Conservation (phyloP, 2,888 invertebrate species). For the Cyclophora albipunctata region DNA sequence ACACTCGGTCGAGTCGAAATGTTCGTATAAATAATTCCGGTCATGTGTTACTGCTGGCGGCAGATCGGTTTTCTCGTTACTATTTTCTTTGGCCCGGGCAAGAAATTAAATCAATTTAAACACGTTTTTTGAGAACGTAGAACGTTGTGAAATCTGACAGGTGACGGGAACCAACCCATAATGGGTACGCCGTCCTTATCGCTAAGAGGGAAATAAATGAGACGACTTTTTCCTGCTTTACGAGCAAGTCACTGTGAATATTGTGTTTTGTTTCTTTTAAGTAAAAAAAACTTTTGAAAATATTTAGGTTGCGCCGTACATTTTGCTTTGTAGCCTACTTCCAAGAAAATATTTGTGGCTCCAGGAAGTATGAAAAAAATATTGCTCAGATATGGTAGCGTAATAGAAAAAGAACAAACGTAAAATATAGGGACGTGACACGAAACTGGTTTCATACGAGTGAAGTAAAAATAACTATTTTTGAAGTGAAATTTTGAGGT, state of each 20-base stretch:
- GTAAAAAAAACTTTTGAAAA: conserved; percentile 25
- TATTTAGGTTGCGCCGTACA: conserved; percentile 15
- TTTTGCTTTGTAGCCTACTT: conserved; percentile 13
- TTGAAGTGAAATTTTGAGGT: no score
- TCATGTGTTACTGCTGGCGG: conserved; percentile 19
- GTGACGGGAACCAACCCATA: conserved; percentile 49
- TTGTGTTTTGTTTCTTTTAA: conserved; percentile 38
- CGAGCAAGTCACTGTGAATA: conserved; percentile 41
- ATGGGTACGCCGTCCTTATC: conserved; percentile 51
- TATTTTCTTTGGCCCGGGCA: conserved; percentile 18
- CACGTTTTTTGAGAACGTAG: conserved; percentile 28
- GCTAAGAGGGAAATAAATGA: conserved; percentile 60
- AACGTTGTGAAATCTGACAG: conserved; percentile 55
- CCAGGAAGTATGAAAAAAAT: no score
- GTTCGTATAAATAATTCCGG: conserved; percentile 25
- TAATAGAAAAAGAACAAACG: no score
- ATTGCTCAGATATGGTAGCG: no score
- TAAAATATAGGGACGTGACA: no score
- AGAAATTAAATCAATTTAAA: conserved; percentile 43
- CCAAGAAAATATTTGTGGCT: no score
- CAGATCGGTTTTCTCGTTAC: conserved; percentile 17
- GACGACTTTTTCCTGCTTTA: conserved; percentile 53
- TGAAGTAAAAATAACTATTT: no score
- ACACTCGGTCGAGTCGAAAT: conserved; percentile 11
- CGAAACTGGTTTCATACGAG: no score